Percentiles rank a stretch among this genome's conserved stretches.
These are phyloP conservation scores for Mizuhopecten yessoensis DNA, from an alignment of 1,140 invertebrate genomes.

Conservation along the genomic window DNA sequence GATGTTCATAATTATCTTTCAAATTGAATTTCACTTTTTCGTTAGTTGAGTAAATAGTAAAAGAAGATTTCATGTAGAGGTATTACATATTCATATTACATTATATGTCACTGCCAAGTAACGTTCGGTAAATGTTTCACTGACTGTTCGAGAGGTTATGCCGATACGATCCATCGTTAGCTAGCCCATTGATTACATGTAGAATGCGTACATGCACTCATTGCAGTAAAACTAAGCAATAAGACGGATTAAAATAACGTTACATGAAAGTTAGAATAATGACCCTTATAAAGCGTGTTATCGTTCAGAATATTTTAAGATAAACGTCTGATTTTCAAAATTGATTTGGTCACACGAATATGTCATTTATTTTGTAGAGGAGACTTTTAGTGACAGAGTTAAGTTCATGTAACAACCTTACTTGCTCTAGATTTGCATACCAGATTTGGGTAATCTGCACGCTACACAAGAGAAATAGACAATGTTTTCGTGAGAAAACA, in stretches of 20 bases:
- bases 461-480: no score
- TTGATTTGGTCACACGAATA: no score
- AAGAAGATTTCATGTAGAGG: not conserved
- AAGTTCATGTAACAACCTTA: no score
- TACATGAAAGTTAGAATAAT: not conserved
- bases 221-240: not conserved
- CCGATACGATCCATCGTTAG: not conserved
- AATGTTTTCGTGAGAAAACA: no score
- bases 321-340: no score
- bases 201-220: not conserved
- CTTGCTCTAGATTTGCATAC: no score
- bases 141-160: not conserved
- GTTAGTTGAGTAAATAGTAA: not conserved
- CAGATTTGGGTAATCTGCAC: no score
- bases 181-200: not conserved
- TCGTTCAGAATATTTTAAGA: not conserved
- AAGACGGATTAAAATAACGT: not conserved
- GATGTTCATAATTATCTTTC: constrained; percentile 1
- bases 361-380: no score
- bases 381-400: no score
- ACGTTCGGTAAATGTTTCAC: not conserved
- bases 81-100: not conserved
- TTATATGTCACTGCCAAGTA: not conserved
- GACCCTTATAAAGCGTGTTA: not conserved
- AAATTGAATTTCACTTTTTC: not conserved